phyloP scores from a whole-genome alignment of 92 coral and sea anemone species.

The Phymanthus crucifer region DNA sequence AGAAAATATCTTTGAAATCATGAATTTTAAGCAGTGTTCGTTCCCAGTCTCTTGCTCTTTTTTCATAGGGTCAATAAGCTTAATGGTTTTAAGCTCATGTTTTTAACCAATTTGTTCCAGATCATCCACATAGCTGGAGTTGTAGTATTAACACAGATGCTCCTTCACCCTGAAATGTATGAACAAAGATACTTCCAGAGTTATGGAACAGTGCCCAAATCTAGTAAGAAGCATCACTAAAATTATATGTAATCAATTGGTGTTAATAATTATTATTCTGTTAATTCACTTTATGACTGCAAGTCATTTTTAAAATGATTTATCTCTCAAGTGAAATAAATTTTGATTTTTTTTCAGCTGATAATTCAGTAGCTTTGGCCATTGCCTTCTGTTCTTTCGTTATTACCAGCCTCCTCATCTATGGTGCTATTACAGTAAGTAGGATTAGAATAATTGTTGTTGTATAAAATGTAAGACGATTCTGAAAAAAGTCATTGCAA shows the following conservation, averaged over 20 bases:
- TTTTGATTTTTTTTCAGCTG: conserved; percentile 49
- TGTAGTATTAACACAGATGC: conserved; percentile 87
- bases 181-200: conserved; percentile 82
- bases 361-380: conserved; percentile 88
- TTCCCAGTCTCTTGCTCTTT: too few relatives aligned
- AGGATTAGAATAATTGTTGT: neutral
- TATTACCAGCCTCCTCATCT: conserved; percentile 86
- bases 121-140: conserved; percentile 95
- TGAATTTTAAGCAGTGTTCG: too few relatives aligned
- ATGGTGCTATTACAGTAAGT: conserved; percentile 94
- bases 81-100: too few relatives aligned
- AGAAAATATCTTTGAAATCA: too few relatives aligned
- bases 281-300: neutral
- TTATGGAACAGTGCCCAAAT: conserved; percentile 76
- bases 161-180: conserved; percentile 87
- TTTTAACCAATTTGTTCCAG: conserved; percentile 30
- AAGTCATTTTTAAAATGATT: neutral
- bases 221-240: conserved; percentile 53
- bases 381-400: conserved; percentile 93
- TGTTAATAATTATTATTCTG: too few relatives aligned
- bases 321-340: too few relatives aligned
- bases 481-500: neutral
- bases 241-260: neutral
- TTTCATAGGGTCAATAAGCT: too few relatives aligned
- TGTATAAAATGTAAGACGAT: too few relatives aligned